Base-by-base conservation (phyloP, 2,113 vertebrate species). In the Micronycteris hirsuta region DNA sequence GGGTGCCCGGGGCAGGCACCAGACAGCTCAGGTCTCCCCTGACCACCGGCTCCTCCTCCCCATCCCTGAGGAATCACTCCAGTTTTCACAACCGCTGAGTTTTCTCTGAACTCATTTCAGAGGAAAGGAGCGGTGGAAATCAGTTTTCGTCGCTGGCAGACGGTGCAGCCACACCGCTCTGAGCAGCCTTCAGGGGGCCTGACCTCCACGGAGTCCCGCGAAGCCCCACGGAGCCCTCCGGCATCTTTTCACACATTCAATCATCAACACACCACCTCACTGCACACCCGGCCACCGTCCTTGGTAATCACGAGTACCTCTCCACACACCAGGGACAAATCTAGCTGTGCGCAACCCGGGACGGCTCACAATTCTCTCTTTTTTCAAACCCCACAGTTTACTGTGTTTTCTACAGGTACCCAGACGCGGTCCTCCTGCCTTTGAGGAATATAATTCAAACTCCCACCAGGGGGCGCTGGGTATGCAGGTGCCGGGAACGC, bases 121-220 rank as follows among this genome's bases (percentile, higher is more conserved):
- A 15, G 68, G 36, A 43, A 74, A 73, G 31, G 58, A 28, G 43
- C 65, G 0, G 3, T 2, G 0, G 91, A 7, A 45, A n/a, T 38
- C 19, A 3, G 1, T n/a, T n/a, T n/a, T n/a, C n/a, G n/a, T n/a
- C n/a, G 8, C 70, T 76, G 28, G 89, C 96, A 94, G 94, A 56
- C 63, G 77, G 82, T 13, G 94, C 54, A 28, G 5, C 61, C 9
- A 73, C 67, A 0, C 2, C 17, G 16, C 68, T 22, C 20, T 1
- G 6, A 4, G 38, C 2, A 0, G n/a, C 28, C 65, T 14, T 2
- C 3, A 1, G 17, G 15, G 58, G 65, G 38, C 45, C 2, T 31
- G 65, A 24, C 41, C 0, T 12, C 31, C 28, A 0, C 0, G 0
- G 9, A 17, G 54, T 73, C 10, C 81, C n/a, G n/a, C n/a, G n/a